Conservation (phyloP, 2,113 vertebrate species). For the Ondatra zibethicus region DNA sequence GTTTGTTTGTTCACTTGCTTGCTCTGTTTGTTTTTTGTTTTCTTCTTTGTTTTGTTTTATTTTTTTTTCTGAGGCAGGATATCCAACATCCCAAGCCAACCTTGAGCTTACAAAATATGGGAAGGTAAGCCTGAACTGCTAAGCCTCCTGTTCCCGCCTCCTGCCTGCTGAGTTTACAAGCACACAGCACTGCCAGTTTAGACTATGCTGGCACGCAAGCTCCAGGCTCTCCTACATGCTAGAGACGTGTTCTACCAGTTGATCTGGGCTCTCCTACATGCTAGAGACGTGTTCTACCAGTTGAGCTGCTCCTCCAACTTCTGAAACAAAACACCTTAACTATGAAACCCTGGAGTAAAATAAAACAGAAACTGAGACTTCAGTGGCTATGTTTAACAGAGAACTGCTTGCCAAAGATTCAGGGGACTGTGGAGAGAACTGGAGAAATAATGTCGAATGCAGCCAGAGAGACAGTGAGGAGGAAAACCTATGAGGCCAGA, state of each 20-base stretch:
- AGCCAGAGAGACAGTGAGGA: neutral
- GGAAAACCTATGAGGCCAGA: neutral
- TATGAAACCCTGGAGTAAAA: neutral
- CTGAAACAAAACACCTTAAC: neutral
- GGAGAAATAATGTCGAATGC: neutral
- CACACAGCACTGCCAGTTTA: too few relatives aligned
- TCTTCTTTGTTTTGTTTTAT: neutral
- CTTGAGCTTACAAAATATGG: neutral
- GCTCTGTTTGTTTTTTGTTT: neutral
- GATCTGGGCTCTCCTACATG: neutral
- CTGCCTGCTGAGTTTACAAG: neutral
- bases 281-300: neutral
- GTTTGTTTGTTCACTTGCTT: neutral
- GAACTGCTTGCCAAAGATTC: neutral
- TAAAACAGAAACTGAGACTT: constrained; percentile 12
- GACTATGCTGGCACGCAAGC: too few relatives aligned
- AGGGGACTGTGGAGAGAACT: neutral
- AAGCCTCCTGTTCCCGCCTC: neutral
- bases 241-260: neutral
- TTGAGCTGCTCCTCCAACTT: neutral
- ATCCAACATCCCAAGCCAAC: neutral
- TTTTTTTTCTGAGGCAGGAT: neutral
- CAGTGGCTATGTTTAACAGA: neutral
- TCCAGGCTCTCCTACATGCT: neutral
- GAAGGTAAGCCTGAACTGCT: neutral